Evolutionary conservation across 2,797 vertebrate genomes (phyloP), one percentile per base, ranked within the genome.

Genomic region (Pipistrellus pygmaeus): DNA sequence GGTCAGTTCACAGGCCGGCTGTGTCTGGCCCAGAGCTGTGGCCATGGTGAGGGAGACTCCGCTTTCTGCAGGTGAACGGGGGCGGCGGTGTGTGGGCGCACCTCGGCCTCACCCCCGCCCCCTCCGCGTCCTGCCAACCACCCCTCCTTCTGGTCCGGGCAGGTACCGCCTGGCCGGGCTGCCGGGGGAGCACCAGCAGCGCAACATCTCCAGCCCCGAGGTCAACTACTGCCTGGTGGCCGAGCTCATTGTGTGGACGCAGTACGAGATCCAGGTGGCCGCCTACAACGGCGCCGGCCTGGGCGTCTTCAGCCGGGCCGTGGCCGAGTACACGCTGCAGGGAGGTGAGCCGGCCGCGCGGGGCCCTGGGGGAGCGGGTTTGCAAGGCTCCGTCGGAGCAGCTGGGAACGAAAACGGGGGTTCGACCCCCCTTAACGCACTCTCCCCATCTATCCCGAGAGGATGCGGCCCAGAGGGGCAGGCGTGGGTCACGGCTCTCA

Each of bases 181-280:
- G 95, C 99, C 99, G 0, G 99, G 99, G 1, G 99, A 99, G 62
- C 98, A 99, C 98, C 99, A 99, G 95, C 99, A 99, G 93, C 99
- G 99, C 97, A 99, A 99, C 98, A 99, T 99, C 98, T 99, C 98
- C 98, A 99, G 99, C 94, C 99, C 99, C 1, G 99, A 99, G 98
- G 99, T 99, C 95, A 99, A 99, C 98, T 99, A 99, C 98, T 99
- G 99, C 98, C 98, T 99, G 94, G 98, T 99, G 85, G 99, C 98
- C 27, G 99, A 99, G 96, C 98, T 99, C 96, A 99, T 99, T 98
- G 99, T 99, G 98, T 99, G 99, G 99, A 99, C 99, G 0, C 99
- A 99, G 97, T 99, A 99, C 93, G 99, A 99, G 96, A 99, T 99
- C 98, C 99, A 99, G 98, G 99, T 99, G 98, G 99, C 99, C 0